Conservation (phyloP, 2,113 vertebrate species). For the Odontesthes bonariensis region DNA sequence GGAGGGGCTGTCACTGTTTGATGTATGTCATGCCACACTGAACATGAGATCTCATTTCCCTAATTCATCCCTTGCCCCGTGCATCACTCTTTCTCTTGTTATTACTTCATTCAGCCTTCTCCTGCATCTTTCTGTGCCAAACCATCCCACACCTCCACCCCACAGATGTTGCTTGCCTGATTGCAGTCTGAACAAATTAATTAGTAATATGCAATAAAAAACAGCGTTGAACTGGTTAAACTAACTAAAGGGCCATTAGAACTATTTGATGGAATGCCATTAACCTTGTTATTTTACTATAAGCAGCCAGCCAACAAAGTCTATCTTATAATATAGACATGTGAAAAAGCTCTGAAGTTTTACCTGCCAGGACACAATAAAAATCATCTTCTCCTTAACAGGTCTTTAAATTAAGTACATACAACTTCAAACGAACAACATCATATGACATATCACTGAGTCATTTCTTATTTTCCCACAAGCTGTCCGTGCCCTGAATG, state of each 20-base stretch:
- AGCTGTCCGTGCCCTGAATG: too few species aligned
- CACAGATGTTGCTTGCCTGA: constrained; percentile 34
- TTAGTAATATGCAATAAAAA: constrained; percentile 40
- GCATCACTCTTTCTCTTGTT: constrained; percentile 17
- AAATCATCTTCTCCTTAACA: background rate
- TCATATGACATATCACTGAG: too few species aligned
- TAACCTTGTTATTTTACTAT: background rate
- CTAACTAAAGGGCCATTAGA: constrained; percentile 19
- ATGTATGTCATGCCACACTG: constrained; percentile 69
- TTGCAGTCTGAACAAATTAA: constrained; percentile 26
- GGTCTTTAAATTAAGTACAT: background rate
- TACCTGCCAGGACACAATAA: background rate
- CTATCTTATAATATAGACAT: background rate
- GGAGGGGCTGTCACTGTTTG: constrained; percentile 70
- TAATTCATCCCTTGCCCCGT: constrained; percentile 67
- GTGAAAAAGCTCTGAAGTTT: background rate
- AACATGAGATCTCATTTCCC: constrained; percentile 77
- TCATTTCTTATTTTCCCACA: too few species aligned
- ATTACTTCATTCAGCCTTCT: constrained; percentile 46
- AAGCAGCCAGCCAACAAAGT: background rate
- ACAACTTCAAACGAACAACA: background rate
- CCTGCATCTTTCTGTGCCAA: background rate
- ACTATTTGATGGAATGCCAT: constrained; percentile 26
- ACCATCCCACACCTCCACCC: background rate
- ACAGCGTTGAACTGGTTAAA: constrained; percentile 26